These are phyloP conservation scores for Dermolepida albohirtum DNA, from an alignment of 2,888 invertebrate species.

Conservation along the genomic window DNA sequence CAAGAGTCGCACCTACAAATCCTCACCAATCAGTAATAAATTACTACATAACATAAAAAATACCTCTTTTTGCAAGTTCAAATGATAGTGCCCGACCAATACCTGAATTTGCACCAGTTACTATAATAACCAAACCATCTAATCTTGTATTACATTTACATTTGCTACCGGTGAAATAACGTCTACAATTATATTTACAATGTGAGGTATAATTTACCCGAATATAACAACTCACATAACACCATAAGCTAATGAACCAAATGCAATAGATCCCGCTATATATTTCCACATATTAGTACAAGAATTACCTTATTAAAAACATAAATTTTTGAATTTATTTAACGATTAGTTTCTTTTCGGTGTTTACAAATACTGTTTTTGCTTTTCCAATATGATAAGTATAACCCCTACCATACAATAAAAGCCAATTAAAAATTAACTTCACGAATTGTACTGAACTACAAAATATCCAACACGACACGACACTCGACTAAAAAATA, in stretches of 20 bases:
- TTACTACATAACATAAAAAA: slow-evolving; percentile 1
- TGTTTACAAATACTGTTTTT: no score
- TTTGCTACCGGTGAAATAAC: slow-evolving; percentile 62
- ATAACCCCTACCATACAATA: no score
- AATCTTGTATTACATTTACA: slow-evolving; percentile 59
- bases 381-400: no score
- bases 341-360: no score
- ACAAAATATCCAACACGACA: no score
- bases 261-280: slow-evolving; percentile 56
- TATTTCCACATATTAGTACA: slow-evolving; percentile 59
- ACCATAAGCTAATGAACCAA: slow-evolving; percentile 59
- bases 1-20: slow-evolving; percentile 65
- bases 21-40: neutral
- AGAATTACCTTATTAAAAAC: slow-evolving; percentile 14
- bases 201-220: slow-evolving; percentile 16
- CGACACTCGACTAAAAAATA: no score
- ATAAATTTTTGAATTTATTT: neutral
- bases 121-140: slow-evolving; percentile 67
- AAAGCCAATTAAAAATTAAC: no score
- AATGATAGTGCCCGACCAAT: slow-evolving; percentile 70
- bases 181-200: slow-evolving; percentile 54
- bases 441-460: no score
- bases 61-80: slow-evolving; percentile 67
- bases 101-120: slow-evolving; percentile 72
- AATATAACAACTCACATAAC: slow-evolving; percentile 57